phyloP scores from a whole-genome alignment of 2,113 vertebrate species.

The Ophiodon elongatus region DNA sequence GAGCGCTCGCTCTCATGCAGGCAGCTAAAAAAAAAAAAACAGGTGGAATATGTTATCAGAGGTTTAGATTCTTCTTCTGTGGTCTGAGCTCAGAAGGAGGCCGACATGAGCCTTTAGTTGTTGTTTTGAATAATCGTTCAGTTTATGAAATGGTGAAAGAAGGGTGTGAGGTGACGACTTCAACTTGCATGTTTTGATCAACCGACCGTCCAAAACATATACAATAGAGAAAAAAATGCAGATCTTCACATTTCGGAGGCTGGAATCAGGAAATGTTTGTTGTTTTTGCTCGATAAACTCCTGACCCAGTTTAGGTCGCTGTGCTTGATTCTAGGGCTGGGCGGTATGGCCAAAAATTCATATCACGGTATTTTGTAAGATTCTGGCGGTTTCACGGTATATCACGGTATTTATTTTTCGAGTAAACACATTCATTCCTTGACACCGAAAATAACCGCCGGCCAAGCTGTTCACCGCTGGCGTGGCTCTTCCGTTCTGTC shows the following conservation, averaged over 20 bases:
- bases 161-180: background rate
- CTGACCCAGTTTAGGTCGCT: no score
- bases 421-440: no score
- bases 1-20: background rate
- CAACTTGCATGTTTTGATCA: background rate
- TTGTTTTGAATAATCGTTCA: background rate
- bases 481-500: no score
- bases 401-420: no score
- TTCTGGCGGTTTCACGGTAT: no score
- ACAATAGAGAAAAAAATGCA: background rate
- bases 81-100: background rate
- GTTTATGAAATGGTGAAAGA: background rate
- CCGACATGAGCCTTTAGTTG: no score
- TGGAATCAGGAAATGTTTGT: background rate
- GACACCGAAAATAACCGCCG: no score
- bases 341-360: no score
- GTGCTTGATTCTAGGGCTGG: no score
- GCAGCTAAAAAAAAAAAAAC: conserved; percentile 3
- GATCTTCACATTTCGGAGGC: background rate
- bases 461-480: no score
- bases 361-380: no score
- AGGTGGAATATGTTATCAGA: background rate
- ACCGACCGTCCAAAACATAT: background rate
- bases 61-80: background rate
- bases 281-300: no score